Base-by-base conservation (phyloP, 2,888 invertebrate species). In the Lissonota sp. region DNA sequence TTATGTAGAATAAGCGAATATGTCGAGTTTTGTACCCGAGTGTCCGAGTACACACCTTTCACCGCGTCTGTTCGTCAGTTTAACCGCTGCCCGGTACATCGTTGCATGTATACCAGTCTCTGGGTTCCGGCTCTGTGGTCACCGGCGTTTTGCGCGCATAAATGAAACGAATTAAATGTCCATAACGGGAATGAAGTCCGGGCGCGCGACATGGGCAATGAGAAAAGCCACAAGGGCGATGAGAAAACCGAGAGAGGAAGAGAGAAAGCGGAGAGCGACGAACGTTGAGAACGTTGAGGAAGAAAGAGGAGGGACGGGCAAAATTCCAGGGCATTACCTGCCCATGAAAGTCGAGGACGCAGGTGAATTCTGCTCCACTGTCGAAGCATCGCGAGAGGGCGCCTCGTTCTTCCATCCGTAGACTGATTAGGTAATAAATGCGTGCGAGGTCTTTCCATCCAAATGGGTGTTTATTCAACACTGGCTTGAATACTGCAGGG, bases 391-490 rank as follows among this genome's bases (percentile, higher is more conserved):
- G 40, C 66, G 67, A 62, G 46, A 44, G 66, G 26, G 26, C 26
- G 26, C 26, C 26, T 1, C 26, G 26, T 26, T 57, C 64, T 16
- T 37, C 44, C 58, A 64, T 53, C 44, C 64, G 14, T 62, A 67
- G 83, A 82, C 84, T 83, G 84, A 84, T 84, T 84, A 84, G 84
- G 83, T 79, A 83, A 82, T 83, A 83, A 84, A 84, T 84, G 84
- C 82, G 81, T 74, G 58, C 26, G 26, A 58, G 83, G 69, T 77
- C 26, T 26, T 26, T 82, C 62, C 79, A 42, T 49, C 10, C 51
- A 46, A 37, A 14, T 44, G 60, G 44, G 39, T 66, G 66, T 60
- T n/a, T 46, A 40, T 72, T 55, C 14, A n/a, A 58, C 49, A 74
- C 78, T 39, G 55, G 39, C 44, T 37, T 58, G 64, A 66, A 67